Percentiles rank a stretch among this genome's conserved stretches.
Conservation (phyloP, 2,113 vertebrate species). For the Dunckerocampus dactyliophorus region DNA sequence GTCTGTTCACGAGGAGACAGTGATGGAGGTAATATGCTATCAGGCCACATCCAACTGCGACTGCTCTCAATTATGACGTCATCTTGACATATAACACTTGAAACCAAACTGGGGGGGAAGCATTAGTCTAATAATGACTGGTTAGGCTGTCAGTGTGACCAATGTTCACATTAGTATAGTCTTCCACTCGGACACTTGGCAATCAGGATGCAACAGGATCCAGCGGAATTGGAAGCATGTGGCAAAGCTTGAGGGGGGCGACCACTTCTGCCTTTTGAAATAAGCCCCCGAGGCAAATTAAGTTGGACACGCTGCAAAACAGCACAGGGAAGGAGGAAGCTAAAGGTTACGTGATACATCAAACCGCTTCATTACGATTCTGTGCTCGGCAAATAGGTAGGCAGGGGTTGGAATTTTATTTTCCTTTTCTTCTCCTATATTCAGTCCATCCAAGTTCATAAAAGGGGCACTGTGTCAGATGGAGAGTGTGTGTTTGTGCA, state of each 20-base stretch:
- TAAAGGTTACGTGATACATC: slow-evolving; percentile 64
- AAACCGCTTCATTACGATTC: slow-evolving; percentile 37
- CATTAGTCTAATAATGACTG: slow-evolving; percentile 40
- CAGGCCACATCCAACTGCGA: slow-evolving; percentile 37
- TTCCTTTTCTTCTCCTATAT: slow-evolving; percentile 32
- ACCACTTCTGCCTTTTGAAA: slow-evolving; percentile 27
- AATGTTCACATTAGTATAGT: slow-evolving; percentile 54
- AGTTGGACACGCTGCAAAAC: slow-evolving; percentile 37
- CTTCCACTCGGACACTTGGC: slow-evolving; percentile 28
- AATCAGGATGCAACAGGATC: slow-evolving; percentile 25
- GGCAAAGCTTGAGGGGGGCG: slow-evolving; percentile 16
- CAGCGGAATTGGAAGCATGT: not conserved
- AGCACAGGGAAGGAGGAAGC: slow-evolving; percentile 30
- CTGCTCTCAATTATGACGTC: slow-evolving; percentile 36
- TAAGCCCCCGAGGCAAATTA: slow-evolving; percentile 27
- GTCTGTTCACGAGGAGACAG: slow-evolving; percentile 54
- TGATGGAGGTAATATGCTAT: slow-evolving; percentile 53
- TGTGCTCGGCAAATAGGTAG: slow-evolving; percentile 20
- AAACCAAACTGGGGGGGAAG: slow-evolving; percentile 29
- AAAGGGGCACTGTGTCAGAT: slow-evolving; percentile 70
- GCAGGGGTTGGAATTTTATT: slow-evolving; percentile 27
- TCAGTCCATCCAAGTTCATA: slow-evolving; percentile 59
- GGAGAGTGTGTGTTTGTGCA: slow-evolving; percentile 44
- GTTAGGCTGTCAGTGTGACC: slow-evolving; percentile 52
- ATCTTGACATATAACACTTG: slow-evolving; percentile 45